A percentile compares a stretch with the other conserved stretches of the same genome.
These are phyloP conservation scores for Hipposideros armiger DNA, from an alignment of 2,113 vertebrate species.

Conservation along the genomic window DNA sequence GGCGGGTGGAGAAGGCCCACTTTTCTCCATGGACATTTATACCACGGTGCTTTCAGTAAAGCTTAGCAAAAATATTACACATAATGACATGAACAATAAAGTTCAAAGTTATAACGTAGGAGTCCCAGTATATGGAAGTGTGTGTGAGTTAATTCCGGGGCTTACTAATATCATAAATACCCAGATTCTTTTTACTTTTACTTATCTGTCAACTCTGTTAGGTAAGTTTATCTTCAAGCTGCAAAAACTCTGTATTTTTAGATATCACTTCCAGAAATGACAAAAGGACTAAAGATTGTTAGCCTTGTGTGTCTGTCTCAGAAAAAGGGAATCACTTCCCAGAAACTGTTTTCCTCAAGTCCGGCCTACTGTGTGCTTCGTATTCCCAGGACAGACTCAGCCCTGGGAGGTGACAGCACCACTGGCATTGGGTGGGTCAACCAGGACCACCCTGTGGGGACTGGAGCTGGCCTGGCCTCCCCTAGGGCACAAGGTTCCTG, in stretches of 20 bases:
- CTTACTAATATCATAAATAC: neutral
- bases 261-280: neutral
- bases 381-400: neutral
- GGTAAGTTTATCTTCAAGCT: neutral
- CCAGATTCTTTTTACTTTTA: neutral
- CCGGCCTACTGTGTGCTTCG: neutral
- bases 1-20: no score
- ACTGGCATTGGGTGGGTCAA: neutral
- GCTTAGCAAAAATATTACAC: neutral
- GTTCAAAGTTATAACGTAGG: neutral
- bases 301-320: neutral
- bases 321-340: no score
- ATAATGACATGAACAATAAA: neutral
- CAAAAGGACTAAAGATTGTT: neutral
- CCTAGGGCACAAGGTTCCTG: neutral
- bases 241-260: neutral
- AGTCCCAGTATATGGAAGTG: rapidly evolving
- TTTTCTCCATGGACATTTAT: neutral
- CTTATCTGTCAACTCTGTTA: neutral
- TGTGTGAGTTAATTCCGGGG: neutral
- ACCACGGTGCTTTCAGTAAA: neutral
- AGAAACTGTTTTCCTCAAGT: neutral
- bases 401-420: no score
- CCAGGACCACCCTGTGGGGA: neutral
- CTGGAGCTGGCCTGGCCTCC: neutral